Percentiles rank a stretch among this genome's conserved stretches.
Conservation (phyloP, 2,797 vertebrate genomes). For the Anas bernieri region DNA sequence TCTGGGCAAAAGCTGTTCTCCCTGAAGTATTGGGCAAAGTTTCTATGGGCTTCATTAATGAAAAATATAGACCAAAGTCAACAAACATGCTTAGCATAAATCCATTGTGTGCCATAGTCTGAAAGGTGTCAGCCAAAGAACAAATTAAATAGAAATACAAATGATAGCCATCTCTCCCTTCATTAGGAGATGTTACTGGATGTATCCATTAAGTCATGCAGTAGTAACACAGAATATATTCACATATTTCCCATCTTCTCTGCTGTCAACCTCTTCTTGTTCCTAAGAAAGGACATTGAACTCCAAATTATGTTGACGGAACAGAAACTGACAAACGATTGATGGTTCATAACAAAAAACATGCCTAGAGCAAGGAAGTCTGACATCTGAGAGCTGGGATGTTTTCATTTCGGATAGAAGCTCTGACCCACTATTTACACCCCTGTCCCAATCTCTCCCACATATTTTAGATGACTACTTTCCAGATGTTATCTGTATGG, state of each 20-base stretch:
- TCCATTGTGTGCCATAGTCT: not conserved
- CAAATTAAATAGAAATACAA: not conserved
- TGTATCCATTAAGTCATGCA: not conserved
- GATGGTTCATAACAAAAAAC: constrained; percentile 48
- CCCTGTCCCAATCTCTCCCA: constrained; percentile 41
- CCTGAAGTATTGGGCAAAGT: not conserved
- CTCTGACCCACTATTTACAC: constrained; percentile 45
- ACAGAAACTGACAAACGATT: constrained; percentile 22
- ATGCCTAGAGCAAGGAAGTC: constrained; percentile 36
- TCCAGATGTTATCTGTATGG: constrained; percentile 55
- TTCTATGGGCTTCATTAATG: not conserved
- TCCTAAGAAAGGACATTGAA: not conserved
- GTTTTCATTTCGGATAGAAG: constrained; percentile 39
- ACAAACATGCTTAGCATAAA: constrained; percentile 10
- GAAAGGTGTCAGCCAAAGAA: constrained; percentile 32
- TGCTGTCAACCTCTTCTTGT: not conserved
- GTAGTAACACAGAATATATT: not conserved
- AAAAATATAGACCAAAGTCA: constrained; percentile 19
- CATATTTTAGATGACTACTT: constrained; percentile 48
- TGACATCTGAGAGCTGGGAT: constrained; percentile 22
- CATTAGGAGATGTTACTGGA: not conserved
- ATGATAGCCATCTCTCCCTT: not conserved
- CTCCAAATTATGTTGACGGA: not conserved
- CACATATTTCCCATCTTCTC: not conserved
- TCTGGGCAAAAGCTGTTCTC: not conserved